Conservation (phyloP, 2,113 vertebrate species). For the Narcine bancroftii region DNA sequence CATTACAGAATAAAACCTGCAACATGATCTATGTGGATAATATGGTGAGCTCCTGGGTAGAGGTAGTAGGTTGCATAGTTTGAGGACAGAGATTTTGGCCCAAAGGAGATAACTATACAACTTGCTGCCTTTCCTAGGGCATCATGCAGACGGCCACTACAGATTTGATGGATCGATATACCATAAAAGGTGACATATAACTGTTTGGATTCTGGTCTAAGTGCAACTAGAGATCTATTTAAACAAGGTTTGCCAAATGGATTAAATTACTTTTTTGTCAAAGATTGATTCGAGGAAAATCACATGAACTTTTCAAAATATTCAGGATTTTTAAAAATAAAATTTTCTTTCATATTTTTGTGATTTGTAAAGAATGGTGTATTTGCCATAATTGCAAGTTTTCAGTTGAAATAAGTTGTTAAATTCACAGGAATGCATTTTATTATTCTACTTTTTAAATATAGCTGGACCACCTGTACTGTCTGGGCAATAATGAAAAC, state of each 20-base stretch:
- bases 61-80: slow-evolving; percentile 80
- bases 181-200: not conserved
- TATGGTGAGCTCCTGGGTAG: slow-evolving; percentile 65
- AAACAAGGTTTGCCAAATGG: not conserved
- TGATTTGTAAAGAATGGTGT: not conserved
- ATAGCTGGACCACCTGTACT: not conserved
- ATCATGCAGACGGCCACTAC: slow-evolving; percentile 46
- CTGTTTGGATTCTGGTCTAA: not conserved
- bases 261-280: not conserved
- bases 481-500: no score
- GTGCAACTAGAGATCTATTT: not conserved
- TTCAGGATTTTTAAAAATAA: slow-evolving; percentile 25
- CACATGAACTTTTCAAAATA: not conserved
- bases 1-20: not conserved
- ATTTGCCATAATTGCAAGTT: not conserved
- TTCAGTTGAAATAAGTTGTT: not conserved
- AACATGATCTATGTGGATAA: slow-evolving; percentile 38
- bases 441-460: not conserved
- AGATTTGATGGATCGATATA: not conserved
- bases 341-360: not conserved
- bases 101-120: slow-evolving; percentile 74
- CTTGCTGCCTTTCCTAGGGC: slow-evolving; percentile 74
- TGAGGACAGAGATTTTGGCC: slow-evolving; percentile 75
- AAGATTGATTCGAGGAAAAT: slow-evolving; percentile 1
- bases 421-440: not conserved